These are phyloP conservation scores for Phaetusa simplex DNA, from an alignment of 2,113 vertebrate genomes.

Conservation along the genomic window DNA sequence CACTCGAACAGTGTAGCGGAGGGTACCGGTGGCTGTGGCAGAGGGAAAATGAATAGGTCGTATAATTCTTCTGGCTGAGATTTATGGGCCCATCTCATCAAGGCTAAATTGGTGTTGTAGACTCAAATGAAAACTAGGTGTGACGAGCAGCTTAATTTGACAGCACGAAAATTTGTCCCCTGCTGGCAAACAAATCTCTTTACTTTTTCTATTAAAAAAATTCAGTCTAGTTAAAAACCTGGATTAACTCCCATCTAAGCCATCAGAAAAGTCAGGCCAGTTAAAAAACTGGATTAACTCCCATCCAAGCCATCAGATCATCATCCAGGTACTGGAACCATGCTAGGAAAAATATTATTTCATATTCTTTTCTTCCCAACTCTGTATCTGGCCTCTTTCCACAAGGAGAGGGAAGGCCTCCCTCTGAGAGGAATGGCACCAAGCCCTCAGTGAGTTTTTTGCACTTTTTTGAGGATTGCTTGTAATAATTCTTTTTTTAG, in stretches of 20 bases:
- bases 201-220: background rate
- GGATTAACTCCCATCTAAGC: background rate
- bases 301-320: constrained; percentile 39
- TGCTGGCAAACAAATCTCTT: constrained; percentile 16
- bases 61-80: constrained; percentile 21
- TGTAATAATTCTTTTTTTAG: background rate
- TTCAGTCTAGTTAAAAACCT: background rate
- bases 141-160: constrained; percentile 33
- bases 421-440: constrained; percentile 42
- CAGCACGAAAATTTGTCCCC: constrained; percentile 28
- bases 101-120: background rate
- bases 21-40: accelerated
- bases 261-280: background rate
- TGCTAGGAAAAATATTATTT: constrained; percentile 69
- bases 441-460: background rate
- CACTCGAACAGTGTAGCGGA: accelerated
- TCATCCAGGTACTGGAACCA: constrained; percentile 57
- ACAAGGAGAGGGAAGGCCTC: constrained; percentile 32
- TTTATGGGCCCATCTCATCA: constrained; percentile 7
- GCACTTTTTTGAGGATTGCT: background rate
- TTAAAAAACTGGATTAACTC: constrained; percentile 22
- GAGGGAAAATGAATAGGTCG: background rate
- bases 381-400: constrained; percentile 50
- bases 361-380: constrained; percentile 53
- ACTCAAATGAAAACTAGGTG: constrained; percentile 28